These are phyloP conservation scores for Hyposoter didymator DNA, from an alignment of 2,888 invertebrate genomes.

Conservation along the genomic window DNA sequence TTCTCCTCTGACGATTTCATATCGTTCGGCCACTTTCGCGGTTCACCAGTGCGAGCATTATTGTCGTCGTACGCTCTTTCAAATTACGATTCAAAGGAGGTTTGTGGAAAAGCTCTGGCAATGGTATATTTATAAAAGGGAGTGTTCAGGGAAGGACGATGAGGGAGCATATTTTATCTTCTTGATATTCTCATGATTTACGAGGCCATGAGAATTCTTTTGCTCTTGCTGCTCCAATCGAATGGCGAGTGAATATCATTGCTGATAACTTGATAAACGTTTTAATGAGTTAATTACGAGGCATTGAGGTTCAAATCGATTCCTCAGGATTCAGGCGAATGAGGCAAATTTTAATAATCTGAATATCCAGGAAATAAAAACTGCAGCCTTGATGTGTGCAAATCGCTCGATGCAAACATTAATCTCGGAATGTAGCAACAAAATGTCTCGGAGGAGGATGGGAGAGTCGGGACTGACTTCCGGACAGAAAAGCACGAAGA, in stretches of 20 bases:
- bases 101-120: constrained; percentile 13
- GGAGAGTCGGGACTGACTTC: too few species aligned
- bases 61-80: constrained; percentile 56
- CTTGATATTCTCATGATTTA: constrained; percentile 16
- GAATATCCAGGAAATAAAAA: not conserved
- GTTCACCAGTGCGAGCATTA: constrained; percentile 47
- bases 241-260: constrained; percentile 53
- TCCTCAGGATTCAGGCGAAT: not conserved
- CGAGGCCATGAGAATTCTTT: constrained; percentile 31
- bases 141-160: constrained; percentile 11
- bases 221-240: constrained; percentile 37
- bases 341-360: not conserved
- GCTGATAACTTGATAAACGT: constrained; percentile 33
- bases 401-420: too few species aligned
- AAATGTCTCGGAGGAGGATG: too few species aligned
- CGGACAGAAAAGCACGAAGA: not conserved
- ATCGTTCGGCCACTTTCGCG: not conserved
- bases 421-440: too few species aligned
- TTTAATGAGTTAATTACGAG: not conserved
- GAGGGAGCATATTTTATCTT: constrained; percentile 38
- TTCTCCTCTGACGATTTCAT: constrained; percentile 21
- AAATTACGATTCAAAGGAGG: constrained; percentile 29
- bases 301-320: not conserved
- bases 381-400: too few species aligned
- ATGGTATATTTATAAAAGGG: constrained; percentile 54